phyloP scores from a whole-genome alignment of 1,140 invertebrate genomes.

The Proales similis region DNA sequence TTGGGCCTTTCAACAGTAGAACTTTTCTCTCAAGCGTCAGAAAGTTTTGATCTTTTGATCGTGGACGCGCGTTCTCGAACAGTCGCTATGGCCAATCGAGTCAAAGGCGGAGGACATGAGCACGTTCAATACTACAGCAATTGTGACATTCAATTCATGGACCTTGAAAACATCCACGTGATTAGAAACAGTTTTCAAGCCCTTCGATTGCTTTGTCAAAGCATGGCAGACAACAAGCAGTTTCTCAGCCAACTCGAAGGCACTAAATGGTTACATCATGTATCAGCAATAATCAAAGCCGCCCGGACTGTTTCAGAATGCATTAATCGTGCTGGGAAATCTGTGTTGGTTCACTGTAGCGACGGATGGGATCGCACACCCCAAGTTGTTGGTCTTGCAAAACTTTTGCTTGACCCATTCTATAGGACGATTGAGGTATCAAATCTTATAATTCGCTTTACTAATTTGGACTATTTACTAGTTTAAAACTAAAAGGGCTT shows the following conservation, averaged over 20 bases:
- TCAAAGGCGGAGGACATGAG: slow-evolving; percentile 88
- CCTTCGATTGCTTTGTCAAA: slow-evolving; percentile 60
- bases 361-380: slow-evolving; percentile 95
- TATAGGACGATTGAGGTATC: slow-evolving; percentile 84
- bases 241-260: slow-evolving; percentile 61
- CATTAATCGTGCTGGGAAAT: not conserved
- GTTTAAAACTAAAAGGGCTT: no score
- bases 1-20: not conserved
- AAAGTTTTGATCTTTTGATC: slow-evolving; percentile 80
- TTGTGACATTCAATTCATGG: slow-evolving; percentile 93
- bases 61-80: slow-evolving; percentile 89
- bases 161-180: slow-evolving; percentile 88
- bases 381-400: slow-evolving; percentile 79
- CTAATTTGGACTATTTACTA: no score
- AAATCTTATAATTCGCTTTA: no score
- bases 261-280: slow-evolving; percentile 80
- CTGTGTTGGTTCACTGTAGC: slow-evolving; percentile 83
- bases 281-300: slow-evolving; percentile 71
- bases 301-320: slow-evolving; percentile 59
- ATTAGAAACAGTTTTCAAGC: slow-evolving; percentile 66
- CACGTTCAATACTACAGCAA: slow-evolving; percentile 83
- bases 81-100: slow-evolving; percentile 85
- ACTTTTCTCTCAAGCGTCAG: slow-evolving; percentile 60
- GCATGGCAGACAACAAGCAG: not conserved
- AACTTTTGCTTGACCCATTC: slow-evolving; percentile 83